Percentiles rank a stretch among this genome's conserved stretches.
These are phyloP conservation scores for Perccottus glenii DNA, from an alignment of 2,113 vertebrate species.

Conservation along the genomic window DNA sequence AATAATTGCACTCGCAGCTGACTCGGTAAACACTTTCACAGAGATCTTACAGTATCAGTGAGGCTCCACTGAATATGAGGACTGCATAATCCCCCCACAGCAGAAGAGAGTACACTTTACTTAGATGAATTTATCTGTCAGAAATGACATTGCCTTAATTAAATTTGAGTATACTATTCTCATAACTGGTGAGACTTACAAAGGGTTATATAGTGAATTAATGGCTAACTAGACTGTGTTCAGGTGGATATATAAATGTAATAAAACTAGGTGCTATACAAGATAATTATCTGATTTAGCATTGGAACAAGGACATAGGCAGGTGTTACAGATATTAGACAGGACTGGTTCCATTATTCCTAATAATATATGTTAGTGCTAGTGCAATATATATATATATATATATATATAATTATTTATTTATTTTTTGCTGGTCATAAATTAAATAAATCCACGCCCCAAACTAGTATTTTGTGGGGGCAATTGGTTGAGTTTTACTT, in stretches of 20 bases:
- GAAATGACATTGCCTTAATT: neutral
- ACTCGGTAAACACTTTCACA: constrained; percentile 20
- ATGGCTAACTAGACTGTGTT: neutral
- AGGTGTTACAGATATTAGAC: no score
- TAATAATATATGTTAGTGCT: no score
- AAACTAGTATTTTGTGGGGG: no score
- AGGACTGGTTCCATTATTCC: no score
- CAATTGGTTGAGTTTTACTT: no score
- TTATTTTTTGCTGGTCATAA: no score
- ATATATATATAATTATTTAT: no score
- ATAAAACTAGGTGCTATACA: neutral
- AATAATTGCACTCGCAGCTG: neutral
- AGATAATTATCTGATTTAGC: no score
- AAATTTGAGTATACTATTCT: constrained; percentile 5
- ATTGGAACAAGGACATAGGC: no score
- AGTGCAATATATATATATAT: no score
- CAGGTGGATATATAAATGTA: neutral
- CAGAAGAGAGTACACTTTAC: neutral
- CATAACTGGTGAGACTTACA: constrained; percentile 11
- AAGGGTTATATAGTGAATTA: neutral
- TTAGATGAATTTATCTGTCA: constrained; percentile 3
- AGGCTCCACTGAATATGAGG: constrained; percentile 22
- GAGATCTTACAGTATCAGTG: constrained; percentile 25
- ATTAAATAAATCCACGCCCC: no score
- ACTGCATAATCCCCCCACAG: constrained; percentile 22